phyloP scores from a whole-genome alignment of 1,140 invertebrate species.

The Drosophila tropicalis region DNA sequence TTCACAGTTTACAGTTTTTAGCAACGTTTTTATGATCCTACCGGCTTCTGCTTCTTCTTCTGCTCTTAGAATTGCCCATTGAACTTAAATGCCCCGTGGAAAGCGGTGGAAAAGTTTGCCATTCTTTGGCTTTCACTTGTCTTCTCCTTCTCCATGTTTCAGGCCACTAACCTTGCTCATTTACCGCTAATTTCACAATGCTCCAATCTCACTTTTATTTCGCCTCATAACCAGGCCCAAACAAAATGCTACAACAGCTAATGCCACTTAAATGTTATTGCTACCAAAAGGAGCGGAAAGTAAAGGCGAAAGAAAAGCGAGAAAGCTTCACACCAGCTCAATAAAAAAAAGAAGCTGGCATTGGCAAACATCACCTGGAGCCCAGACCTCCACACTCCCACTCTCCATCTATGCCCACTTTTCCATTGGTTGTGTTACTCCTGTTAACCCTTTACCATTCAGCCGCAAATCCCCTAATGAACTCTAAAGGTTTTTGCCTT shows the following conservation, averaged over 20 bases:
- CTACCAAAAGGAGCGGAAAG: constrained; percentile 34
- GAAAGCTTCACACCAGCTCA: constrained; percentile 51
- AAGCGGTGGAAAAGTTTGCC: constrained; percentile 42
- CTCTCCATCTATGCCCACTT: no score
- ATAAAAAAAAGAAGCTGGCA: constrained; percentile 30
- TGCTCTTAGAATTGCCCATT: constrained; percentile 29
- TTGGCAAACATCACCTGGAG: constrained; percentile 60
- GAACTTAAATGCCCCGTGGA: constrained; percentile 57
- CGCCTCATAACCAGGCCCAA: constrained; percentile 46
- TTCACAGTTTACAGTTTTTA: constrained; percentile 70
- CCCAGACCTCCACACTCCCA: constrained; percentile 16
- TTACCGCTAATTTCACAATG: constrained; percentile 75
- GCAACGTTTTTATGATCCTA: constrained; percentile 24
- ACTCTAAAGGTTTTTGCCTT: constrained; percentile 26
- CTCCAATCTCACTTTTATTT: constrained; percentile 59
- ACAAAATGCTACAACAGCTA: constrained; percentile 52
- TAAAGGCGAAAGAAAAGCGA: constrained; percentile 19
- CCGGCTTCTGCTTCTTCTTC: constrained; percentile 10
- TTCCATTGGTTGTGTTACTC: not conserved
- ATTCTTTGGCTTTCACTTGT: not conserved
- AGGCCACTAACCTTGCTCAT: constrained; percentile 72
- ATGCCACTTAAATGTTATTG: constrained; percentile 62
- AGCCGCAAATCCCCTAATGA: constrained; percentile 69
- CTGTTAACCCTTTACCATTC: constrained; percentile 43
- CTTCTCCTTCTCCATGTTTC: constrained; percentile 30